Conservation (phyloP, 1,140 invertebrate genomes). For the Homarus americanus region DNA sequence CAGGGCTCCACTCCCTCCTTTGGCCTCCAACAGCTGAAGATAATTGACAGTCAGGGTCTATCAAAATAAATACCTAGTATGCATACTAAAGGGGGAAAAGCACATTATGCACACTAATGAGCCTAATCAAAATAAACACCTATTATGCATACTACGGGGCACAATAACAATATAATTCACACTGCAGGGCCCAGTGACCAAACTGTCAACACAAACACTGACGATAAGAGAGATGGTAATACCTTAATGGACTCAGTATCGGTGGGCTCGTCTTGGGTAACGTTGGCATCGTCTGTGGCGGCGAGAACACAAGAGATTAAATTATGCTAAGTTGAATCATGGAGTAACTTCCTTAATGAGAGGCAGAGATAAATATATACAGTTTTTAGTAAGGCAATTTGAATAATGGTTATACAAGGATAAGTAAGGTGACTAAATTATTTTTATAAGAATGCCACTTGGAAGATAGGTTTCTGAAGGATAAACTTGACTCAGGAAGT, state of each 20-base stretch:
- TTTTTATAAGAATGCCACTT: not conserved
- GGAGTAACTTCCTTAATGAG: not conserved
- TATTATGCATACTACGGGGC: no score
- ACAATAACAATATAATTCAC: not conserved
- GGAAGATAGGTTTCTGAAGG: not conserved
- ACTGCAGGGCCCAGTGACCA: not conserved
- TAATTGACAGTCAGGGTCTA: no score
- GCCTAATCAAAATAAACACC: no score
- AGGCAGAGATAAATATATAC: not conserved
- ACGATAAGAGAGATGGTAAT: not conserved
- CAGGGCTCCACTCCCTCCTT: slow-evolving; percentile 54
- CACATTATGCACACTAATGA: no score
- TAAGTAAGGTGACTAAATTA: no score
- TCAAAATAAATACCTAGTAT: no score
- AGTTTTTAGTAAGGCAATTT: no score
- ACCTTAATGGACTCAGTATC: slow-evolving; percentile 17
- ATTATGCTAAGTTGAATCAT: not conserved
- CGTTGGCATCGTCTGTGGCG: not conserved
- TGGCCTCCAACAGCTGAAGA: slow-evolving; percentile 22
- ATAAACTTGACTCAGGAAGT: not conserved
- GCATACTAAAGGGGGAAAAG: no score
- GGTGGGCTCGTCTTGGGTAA: not conserved
- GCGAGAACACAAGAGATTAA: not conserved
- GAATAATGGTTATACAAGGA: no score
- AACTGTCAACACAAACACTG: not conserved